These are phyloP conservation scores for Protomyctophum bolini DNA, from an alignment of 2,113 vertebrate species.

Conservation along the genomic window DNA sequence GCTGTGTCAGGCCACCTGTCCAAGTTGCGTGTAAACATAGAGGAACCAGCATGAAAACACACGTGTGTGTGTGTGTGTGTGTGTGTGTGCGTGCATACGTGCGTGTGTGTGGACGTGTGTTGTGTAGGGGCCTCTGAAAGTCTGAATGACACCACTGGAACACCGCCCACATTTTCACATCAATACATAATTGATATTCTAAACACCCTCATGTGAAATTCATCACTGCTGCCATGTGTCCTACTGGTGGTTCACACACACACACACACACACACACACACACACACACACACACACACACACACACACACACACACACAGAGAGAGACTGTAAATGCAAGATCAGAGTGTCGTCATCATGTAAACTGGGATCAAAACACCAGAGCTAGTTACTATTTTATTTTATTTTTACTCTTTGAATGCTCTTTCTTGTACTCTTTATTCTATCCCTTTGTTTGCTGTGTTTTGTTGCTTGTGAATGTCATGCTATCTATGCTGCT, in stretches of 20 bases:
- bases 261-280: too few species aligned
- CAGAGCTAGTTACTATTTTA: too few species aligned
- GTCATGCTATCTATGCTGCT: too few species aligned
- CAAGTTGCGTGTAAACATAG: not conserved
- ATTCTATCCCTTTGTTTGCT: too few species aligned
- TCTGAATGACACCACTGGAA: not conserved
- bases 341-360: too few species aligned
- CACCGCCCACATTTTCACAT: not conserved
- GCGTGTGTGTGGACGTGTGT: not conserved
- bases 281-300: too few species aligned
- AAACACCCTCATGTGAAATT: slow-evolving; percentile 2
- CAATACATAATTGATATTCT: not conserved
- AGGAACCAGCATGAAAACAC: not conserved
- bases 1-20: not conserved
- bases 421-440: too few species aligned
- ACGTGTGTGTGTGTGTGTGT: not conserved
- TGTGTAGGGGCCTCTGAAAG: not conserved
- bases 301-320: too few species aligned
- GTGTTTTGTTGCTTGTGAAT: too few species aligned
- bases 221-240: not conserved
- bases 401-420: too few species aligned
- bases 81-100: not conserved
- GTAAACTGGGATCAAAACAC: too few species aligned
- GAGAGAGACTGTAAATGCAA: too few species aligned
- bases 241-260: not conserved